Conservation (phyloP, 2,113 vertebrate species). For the Tretioscincus oriximinensis region DNA sequence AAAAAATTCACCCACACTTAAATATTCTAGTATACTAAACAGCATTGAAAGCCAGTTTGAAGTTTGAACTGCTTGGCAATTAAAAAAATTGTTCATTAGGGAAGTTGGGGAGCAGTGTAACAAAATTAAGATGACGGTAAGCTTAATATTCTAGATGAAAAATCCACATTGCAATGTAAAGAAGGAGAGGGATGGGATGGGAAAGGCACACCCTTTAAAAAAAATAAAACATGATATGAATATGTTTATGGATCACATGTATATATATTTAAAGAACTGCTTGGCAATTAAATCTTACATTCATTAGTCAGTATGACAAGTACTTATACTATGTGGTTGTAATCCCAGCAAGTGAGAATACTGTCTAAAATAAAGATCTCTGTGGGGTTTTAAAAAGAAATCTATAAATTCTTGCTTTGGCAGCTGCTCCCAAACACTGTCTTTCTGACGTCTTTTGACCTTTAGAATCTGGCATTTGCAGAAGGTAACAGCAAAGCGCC, state of each 20-base stretch:
- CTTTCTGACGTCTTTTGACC: constrained; percentile 7
- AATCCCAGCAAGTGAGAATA: constrained; percentile 38
- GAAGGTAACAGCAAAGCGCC: constrained; percentile 37
- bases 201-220: no score
- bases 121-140: no score
- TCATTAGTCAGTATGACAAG: constrained; percentile 9
- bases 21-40: not conserved
- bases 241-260: no score
- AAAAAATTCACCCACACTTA: constrained; percentile 17
- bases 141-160: no score
- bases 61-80: constrained; percentile 2
- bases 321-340: constrained; percentile 18
- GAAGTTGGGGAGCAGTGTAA: no score
- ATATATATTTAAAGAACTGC: constrained; percentile 19
- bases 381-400: not conserved
- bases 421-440: constrained; percentile 11
- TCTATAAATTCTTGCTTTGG: constrained; percentile 24
- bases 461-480: constrained; percentile 2
- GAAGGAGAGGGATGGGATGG: no score
- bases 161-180: no score
- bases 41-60: constrained; percentile 31
- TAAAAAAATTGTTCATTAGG: no score
- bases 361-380: constrained; percentile 25
- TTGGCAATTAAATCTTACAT: not conserved
- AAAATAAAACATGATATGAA: no score